phyloP scores from a whole-genome alignment of 2,888 invertebrate genomes.

The Baronia brevicornis region DNA sequence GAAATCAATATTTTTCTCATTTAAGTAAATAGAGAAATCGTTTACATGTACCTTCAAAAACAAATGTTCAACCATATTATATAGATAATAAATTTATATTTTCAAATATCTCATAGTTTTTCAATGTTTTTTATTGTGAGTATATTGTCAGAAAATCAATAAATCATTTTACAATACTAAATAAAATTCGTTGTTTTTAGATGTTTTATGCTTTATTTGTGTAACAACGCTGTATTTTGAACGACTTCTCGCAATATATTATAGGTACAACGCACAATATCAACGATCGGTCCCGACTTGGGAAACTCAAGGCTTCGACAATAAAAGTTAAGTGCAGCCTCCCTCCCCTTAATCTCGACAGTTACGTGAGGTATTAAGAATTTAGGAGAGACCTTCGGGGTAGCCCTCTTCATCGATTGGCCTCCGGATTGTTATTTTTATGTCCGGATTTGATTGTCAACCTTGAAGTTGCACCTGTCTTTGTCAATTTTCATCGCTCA shows the following conservation, averaged over 20 bases:
- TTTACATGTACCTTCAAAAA: too few species aligned
- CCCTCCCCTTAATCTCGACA: constrained; percentile 58
- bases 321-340: constrained; percentile 63
- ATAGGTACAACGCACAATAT: constrained; percentile 31
- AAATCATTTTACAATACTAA: too few species aligned
- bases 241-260: constrained; percentile 11
- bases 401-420: constrained; percentile 39
- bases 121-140: too few species aligned
- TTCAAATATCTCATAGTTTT: too few species aligned
- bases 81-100: too few species aligned
- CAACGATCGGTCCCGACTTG: constrained; percentile 46
- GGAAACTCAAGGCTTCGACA: constrained; percentile 40
- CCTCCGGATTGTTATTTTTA: constrained; percentile 25
- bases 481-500: constrained; percentile 18
- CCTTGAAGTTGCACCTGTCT: constrained; percentile 13
- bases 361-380: constrained; percentile 75
- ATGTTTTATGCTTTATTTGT: too few species aligned
- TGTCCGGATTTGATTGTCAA: constrained; percentile 23
- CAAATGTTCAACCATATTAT: too few species aligned
- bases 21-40: too few species aligned
- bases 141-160: too few species aligned
- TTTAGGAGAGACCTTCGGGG: constrained; percentile 54
- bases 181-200: too few species aligned
- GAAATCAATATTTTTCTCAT: too few species aligned
- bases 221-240: too few species aligned